These are phyloP conservation scores for Agapornis canus DNA, from an alignment of 2,797 vertebrate species.

Conservation along the genomic window DNA sequence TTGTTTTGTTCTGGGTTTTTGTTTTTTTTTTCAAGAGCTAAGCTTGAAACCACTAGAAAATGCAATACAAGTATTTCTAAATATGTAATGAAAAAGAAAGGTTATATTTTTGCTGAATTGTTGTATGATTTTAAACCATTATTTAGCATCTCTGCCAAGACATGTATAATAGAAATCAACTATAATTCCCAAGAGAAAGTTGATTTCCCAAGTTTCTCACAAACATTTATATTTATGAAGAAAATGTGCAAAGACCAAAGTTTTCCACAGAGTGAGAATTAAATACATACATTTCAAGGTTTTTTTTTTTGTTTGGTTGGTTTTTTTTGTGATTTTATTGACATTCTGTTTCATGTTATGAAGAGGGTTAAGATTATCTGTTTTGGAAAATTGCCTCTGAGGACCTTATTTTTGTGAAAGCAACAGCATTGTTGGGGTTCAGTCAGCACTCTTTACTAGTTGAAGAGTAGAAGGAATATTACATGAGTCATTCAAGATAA, in stretches of 20 bases:
- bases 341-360: neutral
- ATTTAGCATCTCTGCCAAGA: neutral
- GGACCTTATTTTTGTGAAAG: conserved; percentile 8
- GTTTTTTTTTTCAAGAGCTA: neutral
- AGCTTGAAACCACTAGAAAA: neutral
- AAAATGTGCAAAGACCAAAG: neutral
- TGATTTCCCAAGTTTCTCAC: conserved; percentile 4
- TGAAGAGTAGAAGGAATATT: neutral
- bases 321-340: neutral
- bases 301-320: no score
- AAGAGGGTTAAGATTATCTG: neutral
- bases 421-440: neutral
- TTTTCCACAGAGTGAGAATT: neutral
- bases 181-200: neutral
- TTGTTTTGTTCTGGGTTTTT: no score
- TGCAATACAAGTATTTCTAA: neutral
- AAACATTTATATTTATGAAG: neutral
- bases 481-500: conserved; percentile 9
- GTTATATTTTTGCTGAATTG: neutral
- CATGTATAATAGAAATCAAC: neutral
- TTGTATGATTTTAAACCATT: neutral
- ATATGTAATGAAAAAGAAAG: neutral
- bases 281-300: conserved; percentile 26
- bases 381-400: neutral
- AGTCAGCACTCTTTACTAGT: neutral